Evolutionary conservation across 1,140 invertebrate genomes (phyloP).

Genomic region (Lasioglossum baleicum): DNA sequence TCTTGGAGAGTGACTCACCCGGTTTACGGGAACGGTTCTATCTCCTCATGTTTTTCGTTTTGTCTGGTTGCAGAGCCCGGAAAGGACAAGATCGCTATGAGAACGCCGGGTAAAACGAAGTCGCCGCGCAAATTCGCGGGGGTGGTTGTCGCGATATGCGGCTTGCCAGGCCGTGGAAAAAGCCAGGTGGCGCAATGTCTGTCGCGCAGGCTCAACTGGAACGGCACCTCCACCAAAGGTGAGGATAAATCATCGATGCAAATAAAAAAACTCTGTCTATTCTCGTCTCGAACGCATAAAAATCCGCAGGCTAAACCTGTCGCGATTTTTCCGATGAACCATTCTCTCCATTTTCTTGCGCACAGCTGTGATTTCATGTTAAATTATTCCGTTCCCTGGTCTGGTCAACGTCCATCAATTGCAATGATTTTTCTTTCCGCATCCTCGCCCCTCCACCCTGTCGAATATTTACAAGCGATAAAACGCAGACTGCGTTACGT

Average conservation of each 20-base stretch:
- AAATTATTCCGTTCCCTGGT: neutral
- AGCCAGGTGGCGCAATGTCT: slow-evolving; percentile 94
- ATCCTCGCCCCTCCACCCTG: neutral
- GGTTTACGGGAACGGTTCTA: neutral
- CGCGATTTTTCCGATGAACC: no score
- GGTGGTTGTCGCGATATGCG: slow-evolving; percentile 93
- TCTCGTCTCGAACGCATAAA: no score
- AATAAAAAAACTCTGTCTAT: no score
- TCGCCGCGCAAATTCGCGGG: slow-evolving; percentile 84
- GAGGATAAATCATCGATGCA: slow-evolving; percentile 40
- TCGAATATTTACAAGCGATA: neutral
- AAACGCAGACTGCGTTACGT: neutral
- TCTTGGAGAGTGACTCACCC: neutral
- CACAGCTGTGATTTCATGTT: neutral
- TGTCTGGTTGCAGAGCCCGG: slow-evolving; percentile 62
- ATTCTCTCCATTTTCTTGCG: no score
- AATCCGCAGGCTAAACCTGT: no score
- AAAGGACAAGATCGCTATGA: slow-evolving; percentile 66
- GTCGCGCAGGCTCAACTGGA: slow-evolving; percentile 94
- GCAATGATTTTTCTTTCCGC: neutral
- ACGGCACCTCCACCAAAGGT: slow-evolving; percentile 93
- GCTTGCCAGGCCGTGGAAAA: slow-evolving; percentile 94
- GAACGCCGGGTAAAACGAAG: slow-evolving; percentile 69
- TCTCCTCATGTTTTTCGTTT: neutral
- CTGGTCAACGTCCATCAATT: neutral